Evolutionary conservation across 2,888 invertebrate species (phyloP).

Genomic region (Caenorhabditis angaria): DNA sequence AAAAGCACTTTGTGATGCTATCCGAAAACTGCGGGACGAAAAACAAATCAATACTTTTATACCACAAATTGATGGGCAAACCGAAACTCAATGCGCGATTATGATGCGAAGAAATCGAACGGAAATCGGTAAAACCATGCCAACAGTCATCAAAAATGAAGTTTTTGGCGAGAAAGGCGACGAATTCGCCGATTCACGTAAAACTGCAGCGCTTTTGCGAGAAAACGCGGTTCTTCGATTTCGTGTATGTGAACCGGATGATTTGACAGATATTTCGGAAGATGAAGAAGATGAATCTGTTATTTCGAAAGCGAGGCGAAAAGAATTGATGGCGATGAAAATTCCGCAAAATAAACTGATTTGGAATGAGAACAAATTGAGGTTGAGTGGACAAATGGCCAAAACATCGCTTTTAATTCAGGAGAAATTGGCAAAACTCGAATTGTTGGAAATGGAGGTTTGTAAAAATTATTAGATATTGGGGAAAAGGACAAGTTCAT

Average conservation of each 20-base stretch:
- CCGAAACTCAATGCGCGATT: conserved; percentile 18
- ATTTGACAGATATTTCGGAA: conserved; percentile 33
- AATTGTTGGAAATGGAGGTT: neutral
- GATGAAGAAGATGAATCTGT: conserved; percentile 24
- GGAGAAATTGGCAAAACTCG: neutral
- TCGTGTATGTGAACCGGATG: conserved; percentile 18
- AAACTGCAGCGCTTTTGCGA: neutral
- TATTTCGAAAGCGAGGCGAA: neutral
- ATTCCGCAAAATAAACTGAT: neutral
- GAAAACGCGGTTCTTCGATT: neutral
- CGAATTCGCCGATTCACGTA: conserved; percentile 12
- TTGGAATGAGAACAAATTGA: conserved; percentile 14
- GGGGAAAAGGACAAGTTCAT: too few relatives aligned
- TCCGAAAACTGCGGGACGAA: neutral
- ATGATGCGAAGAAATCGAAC: conserved; percentile 9
- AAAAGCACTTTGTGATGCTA: neutral
- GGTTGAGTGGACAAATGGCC: conserved; percentile 4
- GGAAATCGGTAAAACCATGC: neutral
- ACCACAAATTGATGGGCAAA: conserved; percentile 8
- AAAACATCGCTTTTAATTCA: conserved; percentile 15
- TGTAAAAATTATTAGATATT: neutral
- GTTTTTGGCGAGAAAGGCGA: conserved; percentile 19
- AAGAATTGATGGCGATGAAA: neutral
- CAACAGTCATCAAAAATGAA: conserved; percentile 9
- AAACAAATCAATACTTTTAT: neutral